Conservation (phyloP, 2,797 vertebrate genomes). For the Euthynnus affinis region DNA sequence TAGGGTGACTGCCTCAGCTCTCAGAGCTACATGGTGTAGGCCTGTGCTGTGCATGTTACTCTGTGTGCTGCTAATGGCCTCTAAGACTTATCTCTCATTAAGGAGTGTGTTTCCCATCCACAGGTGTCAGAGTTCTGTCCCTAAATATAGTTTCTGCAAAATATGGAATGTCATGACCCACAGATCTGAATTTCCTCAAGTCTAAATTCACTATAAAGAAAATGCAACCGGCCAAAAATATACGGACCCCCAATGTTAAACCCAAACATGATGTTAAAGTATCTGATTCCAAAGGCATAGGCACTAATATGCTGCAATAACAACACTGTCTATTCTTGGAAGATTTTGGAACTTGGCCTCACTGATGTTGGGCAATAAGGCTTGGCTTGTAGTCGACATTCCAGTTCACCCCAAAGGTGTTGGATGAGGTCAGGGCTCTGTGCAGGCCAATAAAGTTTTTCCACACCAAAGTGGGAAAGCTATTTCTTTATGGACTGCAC, state of each 20-base stretch:
- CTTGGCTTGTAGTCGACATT: too few relatives aligned
- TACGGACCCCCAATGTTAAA: background rate
- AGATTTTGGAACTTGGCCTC: too few relatives aligned
- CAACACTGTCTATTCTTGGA: too few relatives aligned
- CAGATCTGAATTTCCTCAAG: background rate
- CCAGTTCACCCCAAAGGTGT: too few relatives aligned
- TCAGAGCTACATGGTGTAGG: constrained; percentile 9
- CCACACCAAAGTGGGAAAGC: too few relatives aligned
- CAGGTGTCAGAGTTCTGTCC: background rate
- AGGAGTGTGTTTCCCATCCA: constrained; percentile 3
- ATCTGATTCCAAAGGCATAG: too few relatives aligned
- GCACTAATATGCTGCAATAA: too few relatives aligned
- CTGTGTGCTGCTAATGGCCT: constrained; percentile 37
- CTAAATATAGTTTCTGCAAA: background rate
- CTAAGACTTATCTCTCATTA: background rate
- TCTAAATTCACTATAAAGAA: background rate
- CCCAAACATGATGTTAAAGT: background rate
- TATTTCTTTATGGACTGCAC: too few relatives aligned
- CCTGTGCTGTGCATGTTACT: constrained; percentile 12
- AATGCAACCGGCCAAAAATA: too few relatives aligned
- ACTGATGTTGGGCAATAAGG: too few relatives aligned
- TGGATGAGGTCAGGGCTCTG: too few relatives aligned
- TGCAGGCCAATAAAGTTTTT: too few relatives aligned
- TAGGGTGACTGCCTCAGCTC: constrained; percentile 29
- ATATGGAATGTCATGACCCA: background rate